Evolutionary conservation across 2,888 invertebrate genomes (phyloP).

Genomic region (Drosophila infuscata): DNA sequence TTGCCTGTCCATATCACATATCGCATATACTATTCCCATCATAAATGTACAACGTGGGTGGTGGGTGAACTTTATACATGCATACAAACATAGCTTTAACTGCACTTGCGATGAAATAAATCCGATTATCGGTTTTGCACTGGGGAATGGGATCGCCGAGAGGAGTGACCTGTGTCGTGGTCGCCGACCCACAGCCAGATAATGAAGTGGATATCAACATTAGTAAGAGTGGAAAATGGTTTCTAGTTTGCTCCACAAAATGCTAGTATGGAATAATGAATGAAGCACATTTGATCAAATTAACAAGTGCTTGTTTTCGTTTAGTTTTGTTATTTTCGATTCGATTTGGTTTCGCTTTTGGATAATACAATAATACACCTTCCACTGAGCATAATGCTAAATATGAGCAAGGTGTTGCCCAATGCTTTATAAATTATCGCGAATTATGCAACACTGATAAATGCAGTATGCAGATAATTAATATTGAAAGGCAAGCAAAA

Average conservation of each 20-base stretch:
- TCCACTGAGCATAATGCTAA: background rate
- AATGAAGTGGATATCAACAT: conserved; percentile 40
- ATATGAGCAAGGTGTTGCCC: background rate
- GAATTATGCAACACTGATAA: conserved; percentile 4
- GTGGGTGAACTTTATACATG: conserved; percentile 6
- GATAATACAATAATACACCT: background rate
- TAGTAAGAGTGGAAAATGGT: conserved; percentile 7
- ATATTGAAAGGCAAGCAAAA: background rate
- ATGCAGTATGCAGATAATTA: background rate
- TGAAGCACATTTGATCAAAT: conserved; percentile 7
- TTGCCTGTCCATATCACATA: conserved; percentile 17
- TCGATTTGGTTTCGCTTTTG: background rate
- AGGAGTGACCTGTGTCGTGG: conserved; percentile 33
- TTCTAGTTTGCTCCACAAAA: conserved; percentile 1
- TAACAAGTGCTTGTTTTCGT: conserved; percentile 1
- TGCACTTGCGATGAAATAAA: conserved; percentile 64
- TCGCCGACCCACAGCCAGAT: conserved; percentile 41
- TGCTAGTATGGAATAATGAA: too few relatives aligned
- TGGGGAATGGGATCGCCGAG: background rate
- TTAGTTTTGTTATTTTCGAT: background rate
- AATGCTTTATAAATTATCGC: background rate
- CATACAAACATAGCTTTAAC: conserved; percentile 4
- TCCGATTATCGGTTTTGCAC: conserved; percentile 76
- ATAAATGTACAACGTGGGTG: conserved; percentile 5
- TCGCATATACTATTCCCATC: conserved; percentile 8